A percentile compares a stretch with the other conserved stretches of the same genome.
These are phyloP conservation scores for Gulo gulo DNA, from an alignment of 2,113 vertebrate genomes.

Conservation along the genomic window DNA sequence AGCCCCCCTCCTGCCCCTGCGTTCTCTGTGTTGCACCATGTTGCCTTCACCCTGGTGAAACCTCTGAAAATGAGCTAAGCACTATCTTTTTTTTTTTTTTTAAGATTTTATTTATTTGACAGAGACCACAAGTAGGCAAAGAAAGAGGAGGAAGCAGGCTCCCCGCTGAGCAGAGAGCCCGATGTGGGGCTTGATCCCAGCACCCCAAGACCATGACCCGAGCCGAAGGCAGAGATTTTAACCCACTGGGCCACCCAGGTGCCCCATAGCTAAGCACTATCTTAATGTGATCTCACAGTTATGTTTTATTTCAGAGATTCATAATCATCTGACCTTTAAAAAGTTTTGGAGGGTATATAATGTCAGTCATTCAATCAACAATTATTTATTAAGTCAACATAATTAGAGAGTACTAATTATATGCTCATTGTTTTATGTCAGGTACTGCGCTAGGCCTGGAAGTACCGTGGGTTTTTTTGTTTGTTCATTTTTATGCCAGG, in stretches of 20 bases:
- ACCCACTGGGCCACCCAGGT: too few species aligned
- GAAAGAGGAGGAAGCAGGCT: too few species aligned
- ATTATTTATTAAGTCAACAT: conserved; percentile 1
- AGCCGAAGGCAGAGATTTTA: too few species aligned
- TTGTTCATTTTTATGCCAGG: neutral
- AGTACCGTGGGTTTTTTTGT: neutral
- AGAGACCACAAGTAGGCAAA: too few species aligned
- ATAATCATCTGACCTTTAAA: neutral
- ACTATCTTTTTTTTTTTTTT: neutral
- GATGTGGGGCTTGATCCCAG: too few species aligned
- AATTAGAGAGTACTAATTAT: neutral
- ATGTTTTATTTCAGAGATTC: neutral
- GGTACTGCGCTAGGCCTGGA: neutral
- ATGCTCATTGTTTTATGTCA: neutral
- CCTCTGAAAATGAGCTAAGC: neutral
- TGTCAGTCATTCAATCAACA: neutral
- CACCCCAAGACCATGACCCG: too few species aligned
- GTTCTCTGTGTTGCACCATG: neutral
- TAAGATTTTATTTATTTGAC: too few species aligned
- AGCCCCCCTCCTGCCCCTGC: neutral
- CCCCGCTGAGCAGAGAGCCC: too few species aligned
- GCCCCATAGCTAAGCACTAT: neutral
- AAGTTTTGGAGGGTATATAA: neutral
- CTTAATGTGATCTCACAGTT: neutral
- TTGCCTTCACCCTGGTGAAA: neutral